Evolutionary conservation across 2,113 vertebrate species (phyloP), one percentile per base, ranked within the genome.

Genomic region (Percina caprodes): DNA sequence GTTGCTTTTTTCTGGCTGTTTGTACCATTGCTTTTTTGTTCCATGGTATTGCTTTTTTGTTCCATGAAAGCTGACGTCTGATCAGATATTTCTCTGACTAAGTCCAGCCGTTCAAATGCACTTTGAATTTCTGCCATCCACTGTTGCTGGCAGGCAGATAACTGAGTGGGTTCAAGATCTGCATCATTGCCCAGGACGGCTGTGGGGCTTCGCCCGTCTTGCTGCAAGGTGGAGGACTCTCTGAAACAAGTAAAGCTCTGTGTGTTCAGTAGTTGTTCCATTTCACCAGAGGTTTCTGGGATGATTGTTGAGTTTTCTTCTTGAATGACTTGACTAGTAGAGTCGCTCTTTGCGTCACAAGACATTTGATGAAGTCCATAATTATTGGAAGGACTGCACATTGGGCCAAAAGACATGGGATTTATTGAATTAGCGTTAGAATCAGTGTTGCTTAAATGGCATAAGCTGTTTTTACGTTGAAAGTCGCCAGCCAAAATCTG

Each of bases 401-500:
- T 14, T 8, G 73, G 63, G 54, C 69, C 78, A 5, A 73, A 86
- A 3, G 87, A 56, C 23, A 80, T 26, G 7, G 80, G 58, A 58
- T 62, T 91, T 35, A 83, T 88, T 21, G 73, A 69, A 59, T 21
- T 82, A 8, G 51, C 55, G 77, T 86, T 79, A 15, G 67, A n/a
- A 3, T 91, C 91, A 18, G 92, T 72, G 77, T 92, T 92, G 2
- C 84, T 68, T 71, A 90, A 45, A 82, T 84, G 91, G 72, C 90
- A 79, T 3, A 93, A 90, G 5, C 91, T 84, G 74, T 78, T 94
- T 89, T 94, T 96, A 18, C 87, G 92, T 14, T 92, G 88, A 52
- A 94, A 91, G 73, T 97, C 93, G 56, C 94, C 95, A 74, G 96
- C 93, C 88, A 99, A 89, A 80, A 99, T 95, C 83, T 97, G 97